These are phyloP conservation scores for Rotaria macrura DNA, from an alignment of 2,888 invertebrate genomes.

Conservation along the genomic window DNA sequence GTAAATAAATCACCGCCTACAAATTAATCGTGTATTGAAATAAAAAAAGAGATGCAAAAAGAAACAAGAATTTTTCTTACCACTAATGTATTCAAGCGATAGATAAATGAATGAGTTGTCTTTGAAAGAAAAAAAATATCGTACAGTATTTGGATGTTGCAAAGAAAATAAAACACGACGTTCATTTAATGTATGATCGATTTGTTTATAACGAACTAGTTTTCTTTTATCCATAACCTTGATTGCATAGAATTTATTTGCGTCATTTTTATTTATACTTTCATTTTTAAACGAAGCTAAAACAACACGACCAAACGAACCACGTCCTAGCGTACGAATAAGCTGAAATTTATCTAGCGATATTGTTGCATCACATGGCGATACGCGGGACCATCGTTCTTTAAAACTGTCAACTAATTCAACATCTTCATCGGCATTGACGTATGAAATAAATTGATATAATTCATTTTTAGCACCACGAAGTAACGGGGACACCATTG, in stretches of 20 bases:
- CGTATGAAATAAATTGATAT: neutral
- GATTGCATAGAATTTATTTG: conserved; percentile 90
- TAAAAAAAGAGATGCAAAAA: neutral
- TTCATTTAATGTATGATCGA: conserved; percentile 24
- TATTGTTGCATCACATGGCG: conserved; percentile 52
- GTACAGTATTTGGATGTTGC: conserved; percentile 1
- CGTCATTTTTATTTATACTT: conserved; percentile 56
- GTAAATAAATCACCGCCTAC: conserved; percentile 19
- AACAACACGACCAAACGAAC: conserved; percentile 98
- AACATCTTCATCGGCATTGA: neutral
- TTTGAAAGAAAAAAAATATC: conserved; percentile 26
- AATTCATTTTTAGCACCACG: neutral
- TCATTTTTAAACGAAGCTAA: conserved; percentile 82
- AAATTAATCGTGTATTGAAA: neutral
- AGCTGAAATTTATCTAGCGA: conserved; percentile 92
- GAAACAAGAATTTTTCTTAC: neutral
- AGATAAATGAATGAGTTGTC: conserved; percentile 32
- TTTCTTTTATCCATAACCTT: conserved; percentile 99
- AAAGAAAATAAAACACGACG: neutral
- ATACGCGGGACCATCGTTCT: neutral
- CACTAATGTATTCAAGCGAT: conserved; percentile 14
- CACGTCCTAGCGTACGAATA: conserved; percentile 95
- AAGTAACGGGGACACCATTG: neutral
- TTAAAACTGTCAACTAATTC: neutral
- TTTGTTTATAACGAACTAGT: conserved; percentile 51